These are phyloP conservation scores for Saimiri boliviensis DNA, from an alignment of 2,113 vertebrate genomes.

Conservation along the genomic window DNA sequence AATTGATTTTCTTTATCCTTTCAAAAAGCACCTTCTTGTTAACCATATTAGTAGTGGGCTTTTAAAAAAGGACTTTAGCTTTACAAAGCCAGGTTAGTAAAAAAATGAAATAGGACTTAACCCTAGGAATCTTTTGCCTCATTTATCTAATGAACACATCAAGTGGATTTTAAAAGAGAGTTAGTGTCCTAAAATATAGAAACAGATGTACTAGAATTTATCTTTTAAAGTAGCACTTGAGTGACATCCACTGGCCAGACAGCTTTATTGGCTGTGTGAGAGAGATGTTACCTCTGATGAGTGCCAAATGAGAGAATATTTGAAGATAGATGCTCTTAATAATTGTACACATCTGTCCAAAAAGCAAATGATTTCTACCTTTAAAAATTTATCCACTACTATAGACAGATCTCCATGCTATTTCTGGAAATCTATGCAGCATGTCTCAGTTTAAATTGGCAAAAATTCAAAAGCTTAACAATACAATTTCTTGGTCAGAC, in stretches of 20 bases:
- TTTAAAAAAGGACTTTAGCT: not conserved
- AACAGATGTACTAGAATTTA: not conserved
- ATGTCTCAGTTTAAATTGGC: not conserved
- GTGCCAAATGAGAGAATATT: not conserved
- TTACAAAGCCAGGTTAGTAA: too few species aligned
- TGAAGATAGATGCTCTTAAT: not conserved
- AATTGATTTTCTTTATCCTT: not conserved
- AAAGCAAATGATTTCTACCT: not conserved
- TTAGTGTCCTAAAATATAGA: not conserved
- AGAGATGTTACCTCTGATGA: too few species aligned
- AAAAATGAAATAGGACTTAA: not conserved
- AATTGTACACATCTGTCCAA: not conserved
- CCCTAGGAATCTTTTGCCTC: not conserved
- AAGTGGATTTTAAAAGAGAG: not conserved
- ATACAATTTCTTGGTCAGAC: not conserved
- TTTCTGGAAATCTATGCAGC: not conserved
- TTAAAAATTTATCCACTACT: not conserved
- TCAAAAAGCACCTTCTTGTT: not conserved
- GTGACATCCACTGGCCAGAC: slow-evolving; percentile 74
- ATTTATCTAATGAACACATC: not conserved
- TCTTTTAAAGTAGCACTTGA: slow-evolving; percentile 10
- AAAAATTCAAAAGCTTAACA: not conserved
- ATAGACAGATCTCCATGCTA: not conserved
- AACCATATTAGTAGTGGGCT: not conserved
- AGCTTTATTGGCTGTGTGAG: not conserved